Evolutionary conservation across 2,113 vertebrate species (phyloP), one percentile per base, ranked within the genome.

Genomic region (Amphiprion ocellaris): DNA sequence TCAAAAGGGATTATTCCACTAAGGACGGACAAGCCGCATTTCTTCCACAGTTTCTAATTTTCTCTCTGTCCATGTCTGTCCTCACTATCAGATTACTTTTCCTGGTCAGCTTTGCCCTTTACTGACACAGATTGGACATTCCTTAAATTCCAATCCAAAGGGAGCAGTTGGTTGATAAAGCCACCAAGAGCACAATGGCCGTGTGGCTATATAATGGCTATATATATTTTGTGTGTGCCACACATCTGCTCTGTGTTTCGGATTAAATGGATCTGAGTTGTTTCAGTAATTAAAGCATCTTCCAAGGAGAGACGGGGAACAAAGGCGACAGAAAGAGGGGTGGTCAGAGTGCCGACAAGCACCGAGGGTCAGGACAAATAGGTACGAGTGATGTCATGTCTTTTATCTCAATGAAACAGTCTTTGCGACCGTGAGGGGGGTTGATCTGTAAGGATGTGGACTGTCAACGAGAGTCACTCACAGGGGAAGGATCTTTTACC

Each of bases 401-500:
- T 76, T 83, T 73, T 83, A 85, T 90, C 79, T 88, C 72, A 89
- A 82, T 84, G 85, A 88, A 86, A 84, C 77, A 69, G 53, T 64
- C 77, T 82, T 5, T 2, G 64, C 41, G 69, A 83, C 81, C 64
- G 68, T 37, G 33, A 37, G 26, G 26, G 24, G 39, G 79, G 63
- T 19, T 81, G 79, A 90, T 87, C 60, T 83, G 77, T 54, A 41
- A 65, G 63, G 74, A 77, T 84, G 49, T 47, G 23, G 79, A 80
- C 33, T 70, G 73, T 61, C 65, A 30, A 23, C 74, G 56, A 62
- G 73, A 77, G 46, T 62, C 74, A 56, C 53, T 92, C 91, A 79
- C 82, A 83, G 11, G 90, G 90, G 90, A 92, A 66, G 84, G 88
- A 93, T 94, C 87, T 85, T 74, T 92, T 93, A 87, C 89, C 69